A percentile compares a stretch with the other conserved stretches of the same genome.
Conservation (phyloP, 2,888 invertebrate species). For the Lochmaea crataegi region DNA sequence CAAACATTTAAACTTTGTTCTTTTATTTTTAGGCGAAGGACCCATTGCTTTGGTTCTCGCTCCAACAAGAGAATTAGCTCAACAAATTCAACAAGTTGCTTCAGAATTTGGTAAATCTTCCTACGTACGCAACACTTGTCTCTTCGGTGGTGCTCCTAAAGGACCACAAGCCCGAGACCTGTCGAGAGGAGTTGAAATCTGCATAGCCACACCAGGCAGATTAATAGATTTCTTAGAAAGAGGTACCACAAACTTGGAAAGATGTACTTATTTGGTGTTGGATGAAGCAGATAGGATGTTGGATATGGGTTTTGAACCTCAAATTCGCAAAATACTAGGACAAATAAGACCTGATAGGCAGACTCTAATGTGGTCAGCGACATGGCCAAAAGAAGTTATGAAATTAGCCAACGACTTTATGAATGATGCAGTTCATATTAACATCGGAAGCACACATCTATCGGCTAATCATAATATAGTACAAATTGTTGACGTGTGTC, state of each 20-base stretch:
- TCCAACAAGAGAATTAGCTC: constrained; percentile 81
- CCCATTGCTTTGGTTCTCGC: constrained; percentile 86
- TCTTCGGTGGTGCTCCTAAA: constrained; percentile 94
- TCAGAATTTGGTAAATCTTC: constrained; percentile 85
- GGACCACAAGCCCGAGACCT: constrained; percentile 82
- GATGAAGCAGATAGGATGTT: constrained; percentile 97
- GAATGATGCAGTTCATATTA: constrained; percentile 88
- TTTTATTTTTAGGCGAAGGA: constrained; percentile 74
- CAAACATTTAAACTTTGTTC: not conserved
- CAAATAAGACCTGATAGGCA: constrained; percentile 95
- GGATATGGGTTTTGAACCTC: constrained; percentile 98
- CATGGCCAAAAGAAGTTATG: constrained; percentile 97
- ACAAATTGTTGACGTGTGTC: constrained; percentile 87
- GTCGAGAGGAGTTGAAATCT: constrained; percentile 80
- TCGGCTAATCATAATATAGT: constrained; percentile 92
- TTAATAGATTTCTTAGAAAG: constrained; percentile 85
- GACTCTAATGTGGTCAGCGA: constrained; percentile 98
- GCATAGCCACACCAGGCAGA: constrained; percentile 89
- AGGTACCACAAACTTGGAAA: constrained; percentile 75
- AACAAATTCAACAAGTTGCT: constrained; percentile 83
- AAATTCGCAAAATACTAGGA: constrained; percentile 91
- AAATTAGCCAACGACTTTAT: constrained; percentile 93
- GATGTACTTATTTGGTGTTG: constrained; percentile 88
- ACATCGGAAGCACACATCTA: constrained; percentile 88
- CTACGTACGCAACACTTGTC: constrained; percentile 84